A percentile compares a stretch with the other conserved stretches of the same genome.
phyloP scores from a whole-genome alignment of 2,797 vertebrate species.

The Alauda arvensis region DNA sequence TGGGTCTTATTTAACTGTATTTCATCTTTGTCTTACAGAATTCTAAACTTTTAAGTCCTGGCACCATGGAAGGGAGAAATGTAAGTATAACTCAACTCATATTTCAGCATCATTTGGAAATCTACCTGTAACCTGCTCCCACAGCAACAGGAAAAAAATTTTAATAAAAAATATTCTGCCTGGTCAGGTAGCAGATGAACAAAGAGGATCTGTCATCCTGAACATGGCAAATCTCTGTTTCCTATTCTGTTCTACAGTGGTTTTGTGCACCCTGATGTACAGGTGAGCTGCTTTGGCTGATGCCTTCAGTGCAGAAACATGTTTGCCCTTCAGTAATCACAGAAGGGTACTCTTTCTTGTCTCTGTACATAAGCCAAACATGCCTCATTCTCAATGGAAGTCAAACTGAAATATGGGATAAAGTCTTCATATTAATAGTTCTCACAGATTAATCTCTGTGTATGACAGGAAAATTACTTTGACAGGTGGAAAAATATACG shows the following conservation, averaged over 20 bases:
- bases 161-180: not conserved
- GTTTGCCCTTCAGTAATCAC: not conserved
- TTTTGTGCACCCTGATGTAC: not conserved
- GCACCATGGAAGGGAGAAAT: not conserved
- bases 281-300: not conserved
- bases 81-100: not conserved
- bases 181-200: not conserved
- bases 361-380: not conserved
- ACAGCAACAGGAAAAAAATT: not conserved
- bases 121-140: not conserved
- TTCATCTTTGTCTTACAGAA: not conserved
- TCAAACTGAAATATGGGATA: not conserved
- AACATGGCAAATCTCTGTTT: not conserved
- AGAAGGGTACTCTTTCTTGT: not conserved
- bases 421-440: not conserved
- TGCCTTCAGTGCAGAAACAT: not conserved
- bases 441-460: not conserved
- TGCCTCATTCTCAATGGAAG: not conserved
- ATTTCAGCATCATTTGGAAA: not conserved
- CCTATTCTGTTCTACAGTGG: not conserved
- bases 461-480: not conserved
- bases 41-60: not conserved
- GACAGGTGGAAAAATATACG: not conserved
- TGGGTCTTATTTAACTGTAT: not conserved
- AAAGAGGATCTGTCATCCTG: not conserved